phyloP scores from a whole-genome alignment of 1,140 invertebrate genomes.

The Aporrectodea caliginosa region DNA sequence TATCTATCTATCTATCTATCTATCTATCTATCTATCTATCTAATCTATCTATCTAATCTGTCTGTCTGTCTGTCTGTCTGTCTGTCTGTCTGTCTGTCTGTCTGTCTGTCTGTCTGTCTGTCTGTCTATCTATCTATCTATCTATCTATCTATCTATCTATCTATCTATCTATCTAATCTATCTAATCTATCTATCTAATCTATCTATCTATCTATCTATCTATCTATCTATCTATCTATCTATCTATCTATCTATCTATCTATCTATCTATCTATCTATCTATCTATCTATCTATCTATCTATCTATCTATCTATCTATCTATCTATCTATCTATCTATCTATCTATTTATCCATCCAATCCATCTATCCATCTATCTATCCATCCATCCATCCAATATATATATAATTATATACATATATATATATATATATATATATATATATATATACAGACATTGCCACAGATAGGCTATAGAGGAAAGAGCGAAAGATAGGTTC shows the following conservation, averaged over 20 bases:
- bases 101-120: neutral
- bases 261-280: conserved; percentile 3
- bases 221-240: conserved; percentile 3
- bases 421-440: neutral
- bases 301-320: conserved; percentile 3
- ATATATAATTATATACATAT: neutral
- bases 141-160: conserved; percentile 3
- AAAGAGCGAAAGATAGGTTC: no score
- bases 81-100: neutral
- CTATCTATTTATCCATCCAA: neutral
- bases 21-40: neutral
- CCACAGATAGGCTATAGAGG: no score
- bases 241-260: conserved; percentile 3
- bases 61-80: neutral
- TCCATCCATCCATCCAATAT: neutral
- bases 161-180: neutral
- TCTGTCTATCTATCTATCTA: neutral
- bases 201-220: conserved; percentile 3
- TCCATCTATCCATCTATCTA: neutral
- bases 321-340: conserved; percentile 3
- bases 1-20: neutral
- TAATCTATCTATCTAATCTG: neutral
- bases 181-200: no score
- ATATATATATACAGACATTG: neutral
- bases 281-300: conserved; percentile 3